Evolutionary conservation across 2,113 vertebrate genomes (phyloP).

Genomic region (Corydoras maculifer): DNA sequence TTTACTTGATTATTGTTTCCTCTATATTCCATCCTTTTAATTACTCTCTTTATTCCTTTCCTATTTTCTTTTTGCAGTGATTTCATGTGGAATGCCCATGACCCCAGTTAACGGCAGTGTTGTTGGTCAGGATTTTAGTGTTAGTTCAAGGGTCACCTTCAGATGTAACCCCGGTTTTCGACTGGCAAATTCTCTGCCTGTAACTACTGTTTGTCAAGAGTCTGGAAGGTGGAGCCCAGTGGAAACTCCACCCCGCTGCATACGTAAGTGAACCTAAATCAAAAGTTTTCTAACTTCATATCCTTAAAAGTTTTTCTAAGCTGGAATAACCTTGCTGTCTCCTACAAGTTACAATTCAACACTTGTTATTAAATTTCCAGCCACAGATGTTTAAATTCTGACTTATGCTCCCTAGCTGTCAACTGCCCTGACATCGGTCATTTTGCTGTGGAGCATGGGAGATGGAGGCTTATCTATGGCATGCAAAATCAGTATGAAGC

Average conservation of each 20-base stretch:
- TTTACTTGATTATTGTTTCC: not conserved
- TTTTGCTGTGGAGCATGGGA: constrained; percentile 82
- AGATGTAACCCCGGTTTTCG: constrained; percentile 84
- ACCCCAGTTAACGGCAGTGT: constrained; percentile 83
- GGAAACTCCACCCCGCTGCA: constrained; percentile 76
- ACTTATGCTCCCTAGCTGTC: constrained; percentile 67
- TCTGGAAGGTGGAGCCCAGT: constrained; percentile 84
- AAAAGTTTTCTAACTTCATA: not conserved
- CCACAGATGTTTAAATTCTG: constrained; percentile 1
- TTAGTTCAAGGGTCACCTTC: constrained; percentile 83
- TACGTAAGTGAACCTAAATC: constrained; percentile 69
- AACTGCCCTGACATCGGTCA: constrained; percentile 83
- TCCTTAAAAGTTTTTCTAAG: not conserved
- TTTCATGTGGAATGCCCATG: constrained; percentile 86
- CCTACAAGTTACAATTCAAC: too few species aligned
- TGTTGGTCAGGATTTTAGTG: constrained; percentile 85
- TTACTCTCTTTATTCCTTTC: too few species aligned
- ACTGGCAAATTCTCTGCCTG: constrained; percentile 62
- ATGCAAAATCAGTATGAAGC: constrained; percentile 87
- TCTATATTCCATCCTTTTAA: too few species aligned
- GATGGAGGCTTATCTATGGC: constrained; percentile 91
- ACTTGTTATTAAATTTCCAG: not conserved
- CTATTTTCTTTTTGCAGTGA: constrained; percentile 59
- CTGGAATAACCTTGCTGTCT: too few species aligned
- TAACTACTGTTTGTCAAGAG: constrained; percentile 75